Conservation (phyloP, 2,888 invertebrate genomes). For the Iselma pallidipennis region DNA sequence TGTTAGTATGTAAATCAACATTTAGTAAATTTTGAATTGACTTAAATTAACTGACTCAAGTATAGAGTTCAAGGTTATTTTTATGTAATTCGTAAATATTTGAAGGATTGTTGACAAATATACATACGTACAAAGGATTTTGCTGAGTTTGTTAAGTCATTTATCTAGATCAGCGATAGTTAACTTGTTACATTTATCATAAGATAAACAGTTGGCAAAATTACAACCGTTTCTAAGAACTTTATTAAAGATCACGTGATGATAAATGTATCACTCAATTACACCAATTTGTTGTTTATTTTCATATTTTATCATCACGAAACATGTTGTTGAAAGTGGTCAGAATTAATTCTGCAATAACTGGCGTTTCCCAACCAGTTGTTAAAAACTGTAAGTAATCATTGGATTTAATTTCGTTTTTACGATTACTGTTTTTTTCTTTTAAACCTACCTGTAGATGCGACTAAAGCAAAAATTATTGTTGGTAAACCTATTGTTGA, state of each 20-base stretch:
- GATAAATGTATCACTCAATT: too few relatives aligned
- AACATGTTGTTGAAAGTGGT: background rate
- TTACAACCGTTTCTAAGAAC: background rate
- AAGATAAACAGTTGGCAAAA: background rate
- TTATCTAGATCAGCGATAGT: background rate
- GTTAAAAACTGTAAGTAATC: slow-evolving; percentile 9
- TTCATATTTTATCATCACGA: background rate
- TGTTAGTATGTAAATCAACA: too few relatives aligned
- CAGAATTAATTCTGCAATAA: background rate
- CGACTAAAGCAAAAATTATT: slow-evolving; percentile 62
- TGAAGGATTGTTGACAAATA: too few relatives aligned
- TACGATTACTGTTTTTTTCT: background rate
- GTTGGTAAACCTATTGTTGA: slow-evolving; percentile 80
- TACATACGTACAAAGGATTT: too few relatives aligned
- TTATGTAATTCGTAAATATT: too few relatives aligned
- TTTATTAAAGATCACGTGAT: background rate
- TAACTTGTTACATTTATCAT: background rate
- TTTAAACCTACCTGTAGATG: slow-evolving; percentile 57
- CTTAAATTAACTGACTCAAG: too few relatives aligned
- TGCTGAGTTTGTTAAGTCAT: too few relatives aligned
- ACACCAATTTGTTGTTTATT: background rate
- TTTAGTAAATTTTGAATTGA: too few relatives aligned
- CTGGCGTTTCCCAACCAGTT: background rate
- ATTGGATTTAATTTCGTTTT: background rate
- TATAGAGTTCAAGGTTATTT: background rate